These are phyloP conservation scores for Podarcis cretensis DNA, from an alignment of 2,113 vertebrate species.

Conservation along the genomic window DNA sequence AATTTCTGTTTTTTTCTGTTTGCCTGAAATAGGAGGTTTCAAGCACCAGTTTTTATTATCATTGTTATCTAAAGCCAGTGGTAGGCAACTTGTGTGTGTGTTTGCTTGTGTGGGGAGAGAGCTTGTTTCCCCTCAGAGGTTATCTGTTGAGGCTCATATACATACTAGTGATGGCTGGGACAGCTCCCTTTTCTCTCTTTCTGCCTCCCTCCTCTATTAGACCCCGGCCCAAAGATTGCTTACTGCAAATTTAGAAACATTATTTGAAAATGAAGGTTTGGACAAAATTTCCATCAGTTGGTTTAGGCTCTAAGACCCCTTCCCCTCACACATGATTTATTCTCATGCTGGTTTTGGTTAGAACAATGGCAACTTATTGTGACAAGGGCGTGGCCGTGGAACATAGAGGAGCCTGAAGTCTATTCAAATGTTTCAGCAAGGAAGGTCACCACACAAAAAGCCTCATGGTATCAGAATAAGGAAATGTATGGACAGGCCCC, in stretches of 20 bases:
- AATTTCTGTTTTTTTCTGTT: neutral
- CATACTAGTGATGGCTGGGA: no score
- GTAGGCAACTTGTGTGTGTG: neutral
- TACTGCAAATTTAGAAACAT: neutral
- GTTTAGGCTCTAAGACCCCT: neutral
- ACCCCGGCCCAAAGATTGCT: no score
- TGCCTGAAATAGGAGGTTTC: neutral
- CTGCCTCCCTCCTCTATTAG: no score
- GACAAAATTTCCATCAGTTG: no score
- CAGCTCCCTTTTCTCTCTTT: no score
- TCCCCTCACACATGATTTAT: neutral
- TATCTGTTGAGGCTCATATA: no score
- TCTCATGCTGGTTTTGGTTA: neutral
- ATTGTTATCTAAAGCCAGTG: no score
- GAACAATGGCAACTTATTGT: neutral
- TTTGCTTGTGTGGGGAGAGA: no score
- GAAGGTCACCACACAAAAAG: no score
- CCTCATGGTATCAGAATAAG: neutral
- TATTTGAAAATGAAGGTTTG: neutral
- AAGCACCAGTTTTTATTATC: neutral
- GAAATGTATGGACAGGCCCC: no score
- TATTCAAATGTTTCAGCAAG: neutral
- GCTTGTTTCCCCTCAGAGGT: no score
- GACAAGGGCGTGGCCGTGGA: no score
- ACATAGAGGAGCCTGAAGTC: neutral